Conservation (phyloP, 2,797 vertebrate species). For the Coregonus suidteri region DNA sequence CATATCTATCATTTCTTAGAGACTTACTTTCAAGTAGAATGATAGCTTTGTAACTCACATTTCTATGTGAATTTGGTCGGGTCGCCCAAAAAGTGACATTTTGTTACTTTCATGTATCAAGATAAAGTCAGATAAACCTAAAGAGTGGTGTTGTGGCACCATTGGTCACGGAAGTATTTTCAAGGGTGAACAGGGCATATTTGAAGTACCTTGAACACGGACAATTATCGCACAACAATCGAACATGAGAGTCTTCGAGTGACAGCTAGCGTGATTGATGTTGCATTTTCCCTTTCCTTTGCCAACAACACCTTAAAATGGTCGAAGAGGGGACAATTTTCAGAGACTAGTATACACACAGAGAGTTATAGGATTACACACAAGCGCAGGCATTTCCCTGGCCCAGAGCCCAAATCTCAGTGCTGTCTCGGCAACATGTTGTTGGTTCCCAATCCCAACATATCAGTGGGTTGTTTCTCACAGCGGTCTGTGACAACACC, state of each 20-base stretch:
- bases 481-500: constrained; percentile 36
- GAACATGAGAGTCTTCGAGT: constrained; percentile 25
- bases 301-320: constrained; percentile 69
- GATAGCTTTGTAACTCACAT: no score
- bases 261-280: constrained; percentile 17
- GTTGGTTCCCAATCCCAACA: constrained; percentile 36
- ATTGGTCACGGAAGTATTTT: neutral
- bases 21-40: no score
- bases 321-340: constrained; percentile 22
- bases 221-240: constrained; percentile 5
- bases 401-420: constrained; percentile 48
- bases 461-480: constrained; percentile 36
- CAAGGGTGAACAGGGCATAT: neutral
- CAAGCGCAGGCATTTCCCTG: constrained; percentile 63
- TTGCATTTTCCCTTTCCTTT: constrained; percentile 18
- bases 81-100: no score
- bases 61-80: no score
- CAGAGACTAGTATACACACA: constrained; percentile 1
- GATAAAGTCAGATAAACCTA: neutral
- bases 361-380: no score
- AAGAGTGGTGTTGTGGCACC: neutral
- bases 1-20: no score
- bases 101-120: neutral
- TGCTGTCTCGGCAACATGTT: constrained; percentile 30
- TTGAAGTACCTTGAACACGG: neutral